Evolutionary conservation across 2,888 invertebrate species (phyloP), one percentile per base, ranked within the genome.

Genomic region (Diaphora mendica): DNA sequence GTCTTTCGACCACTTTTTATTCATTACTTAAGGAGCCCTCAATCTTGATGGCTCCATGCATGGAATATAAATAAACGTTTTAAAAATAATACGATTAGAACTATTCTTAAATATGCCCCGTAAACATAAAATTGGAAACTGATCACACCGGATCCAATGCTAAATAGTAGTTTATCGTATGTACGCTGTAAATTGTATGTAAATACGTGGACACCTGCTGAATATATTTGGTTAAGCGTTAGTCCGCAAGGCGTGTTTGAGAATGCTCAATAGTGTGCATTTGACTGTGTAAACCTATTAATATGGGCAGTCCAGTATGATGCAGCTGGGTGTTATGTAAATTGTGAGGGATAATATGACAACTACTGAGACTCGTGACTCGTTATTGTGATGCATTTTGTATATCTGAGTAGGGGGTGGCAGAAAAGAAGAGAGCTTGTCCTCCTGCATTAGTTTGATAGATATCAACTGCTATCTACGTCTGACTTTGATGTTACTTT

Each of bases 191-290:
- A 95, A 95, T 94, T 94, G 94, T 95, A 95, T 95, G 95, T 94
- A 93, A 95, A 95, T 95, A 93, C 82, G 89, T 89, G 91, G 92
- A 94, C 95, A 95, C 95, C 95, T 95, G 95, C 94, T 92, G 95
- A 93, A 95, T 95, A 94, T 91, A 93, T 94, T 95, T 93, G 92
- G 91, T 85, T 89, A 86, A 88, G 87, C 87, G 89, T 89, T 85
- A 88, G 88, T 85, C 87, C 87, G 85, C 86, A 88, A 89, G 89
- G 86, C 90, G 85, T 92, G 91, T 93, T 92, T 91, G 92, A 89
- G 93, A 91, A 91, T 89, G 91, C 90, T 92, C 90, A 89, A 89
- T 88, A 88, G 89, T 92, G 92, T 91, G 92, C 91, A 91, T 92
- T 92, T 90, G 91, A 87, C 91, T 93, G 91, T 91, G 94, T 94